Evolutionary conservation across 2,113 vertebrate genomes (phyloP).

Genomic region (Pluvianellus socialis): DNA sequence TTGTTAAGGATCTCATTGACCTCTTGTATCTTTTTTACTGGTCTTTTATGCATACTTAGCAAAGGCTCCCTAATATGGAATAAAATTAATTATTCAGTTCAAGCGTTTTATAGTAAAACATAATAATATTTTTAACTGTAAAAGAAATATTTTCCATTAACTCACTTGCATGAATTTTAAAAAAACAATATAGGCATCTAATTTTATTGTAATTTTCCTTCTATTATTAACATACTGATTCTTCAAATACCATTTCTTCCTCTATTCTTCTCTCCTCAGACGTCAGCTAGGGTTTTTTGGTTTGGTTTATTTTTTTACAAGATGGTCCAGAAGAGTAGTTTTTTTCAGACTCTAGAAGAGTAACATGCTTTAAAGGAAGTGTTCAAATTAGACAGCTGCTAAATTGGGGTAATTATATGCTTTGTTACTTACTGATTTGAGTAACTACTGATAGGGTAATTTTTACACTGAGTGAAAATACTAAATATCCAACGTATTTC

Average conservation of each 20-base stretch:
- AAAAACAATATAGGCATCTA: not conserved
- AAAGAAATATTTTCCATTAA: not conserved
- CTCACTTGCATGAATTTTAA: not conserved
- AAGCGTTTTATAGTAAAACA: not conserved
- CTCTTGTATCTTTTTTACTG: not conserved
- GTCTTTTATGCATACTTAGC: not conserved
- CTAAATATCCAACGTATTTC: not conserved
- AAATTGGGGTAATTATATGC: not conserved
- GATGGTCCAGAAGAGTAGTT: not conserved
- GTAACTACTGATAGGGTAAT: not conserved
- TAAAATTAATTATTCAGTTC: not conserved
- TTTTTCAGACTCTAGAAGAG: not conserved
- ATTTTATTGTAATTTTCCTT: not conserved
- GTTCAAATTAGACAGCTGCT: not conserved
- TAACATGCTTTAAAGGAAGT: not conserved
- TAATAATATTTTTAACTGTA: not conserved
- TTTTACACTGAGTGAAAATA: not conserved
- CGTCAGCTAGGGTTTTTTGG: accelerated
- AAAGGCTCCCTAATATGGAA: not conserved
- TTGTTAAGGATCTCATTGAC: not conserved
- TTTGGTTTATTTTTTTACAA: accelerated
- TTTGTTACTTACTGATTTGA: not conserved
- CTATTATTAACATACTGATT: not conserved
- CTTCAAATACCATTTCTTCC: not conserved
- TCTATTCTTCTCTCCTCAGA: not conserved